Base-by-base conservation (phyloP, 2,888 invertebrate genomes). In the Loripinus fragilis region DNA sequence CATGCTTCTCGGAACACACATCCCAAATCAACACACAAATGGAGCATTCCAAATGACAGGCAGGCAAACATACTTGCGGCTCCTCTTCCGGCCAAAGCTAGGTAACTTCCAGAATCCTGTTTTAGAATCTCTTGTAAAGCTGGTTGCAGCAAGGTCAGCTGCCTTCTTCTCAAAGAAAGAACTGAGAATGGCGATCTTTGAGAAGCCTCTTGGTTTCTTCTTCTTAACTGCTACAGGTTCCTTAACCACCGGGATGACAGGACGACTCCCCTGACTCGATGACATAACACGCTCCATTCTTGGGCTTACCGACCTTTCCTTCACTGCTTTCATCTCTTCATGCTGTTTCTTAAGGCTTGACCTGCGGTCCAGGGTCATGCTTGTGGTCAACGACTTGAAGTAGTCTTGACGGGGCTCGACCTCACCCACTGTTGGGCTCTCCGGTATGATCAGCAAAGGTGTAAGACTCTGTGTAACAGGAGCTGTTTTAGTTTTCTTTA, bases 101-200 rank as follows among this genome's bases (percentile, higher is more conserved):
- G 80, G 71, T 72, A 84, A 48, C 79, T 79, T 28, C 76, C 65
- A 70, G 65, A 77, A 35, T 67, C 85, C 67, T 60, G 78, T 60
- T 33, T 71, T 64, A 10, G 17, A 30, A 60, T 80, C 85, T 73
- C 73, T 76, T 30, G 73, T 35, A 38, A 73, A 55, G 8, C 73
- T 78, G 67, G 69, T 85, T 20, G 81, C 84, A 20, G 85, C 71
- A 35, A 86, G 73, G 12, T 81, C 80, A 48, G 88, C 87, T 42
- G 89, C 89, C 78, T 90, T 91, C 75, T 88, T 86, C 79, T 91
- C 91, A 85, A 91, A 91, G 81, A 89, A 90, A 7, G 90, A 90
- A 78, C 90, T 91, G 12, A 91, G 83, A 41, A 91, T 88, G n/a
- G 90, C 90, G 71, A 91, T 91, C 85, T 90, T 90, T 20, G 89